Conservation (phyloP, 1,140 invertebrate genomes). For the Hyles euphorbiae region DNA sequence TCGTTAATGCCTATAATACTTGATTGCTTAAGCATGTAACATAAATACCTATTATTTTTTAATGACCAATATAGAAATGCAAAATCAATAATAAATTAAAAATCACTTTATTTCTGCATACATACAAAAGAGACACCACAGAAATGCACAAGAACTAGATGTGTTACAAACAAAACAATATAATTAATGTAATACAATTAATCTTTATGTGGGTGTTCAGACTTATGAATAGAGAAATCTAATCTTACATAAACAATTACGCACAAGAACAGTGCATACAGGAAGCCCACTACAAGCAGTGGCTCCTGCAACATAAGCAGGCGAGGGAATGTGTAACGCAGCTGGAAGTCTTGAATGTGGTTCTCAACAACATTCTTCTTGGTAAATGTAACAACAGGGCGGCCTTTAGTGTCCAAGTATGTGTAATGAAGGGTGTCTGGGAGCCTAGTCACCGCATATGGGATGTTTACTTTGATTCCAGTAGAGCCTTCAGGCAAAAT, state of each 20-base stretch:
- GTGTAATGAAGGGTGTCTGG: constrained; percentile 90
- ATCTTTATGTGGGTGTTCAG: constrained; percentile 73
- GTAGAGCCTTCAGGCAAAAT: constrained; percentile 96
- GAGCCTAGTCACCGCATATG: constrained; percentile 86
- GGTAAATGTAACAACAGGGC: constrained; percentile 90
- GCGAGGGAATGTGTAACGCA: constrained; percentile 93
- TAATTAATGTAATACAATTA: constrained; percentile 33
- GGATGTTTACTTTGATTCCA: constrained; percentile 88
- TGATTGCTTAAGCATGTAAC: no score
- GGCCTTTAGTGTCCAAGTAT: constrained; percentile 96
- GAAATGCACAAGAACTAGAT: constrained; percentile 26
- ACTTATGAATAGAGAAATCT: constrained; percentile 92
- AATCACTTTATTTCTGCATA: constrained; percentile 12
- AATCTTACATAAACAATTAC: constrained; percentile 96
- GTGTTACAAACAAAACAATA: constrained; percentile 14
- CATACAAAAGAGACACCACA: constrained; percentile 16
- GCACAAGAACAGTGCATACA: constrained; percentile 93
- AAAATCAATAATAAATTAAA: constrained; percentile 3
- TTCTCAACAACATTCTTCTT: constrained; percentile 96
- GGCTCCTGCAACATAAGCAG: constrained; percentile 94
- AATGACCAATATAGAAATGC: background rate
- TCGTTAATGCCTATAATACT: no score
- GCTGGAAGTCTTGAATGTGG: constrained; percentile 94
- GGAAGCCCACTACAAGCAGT: constrained; percentile 89
- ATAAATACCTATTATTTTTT: background rate